Evolutionary conservation across 2,113 vertebrate genomes (phyloP).

Genomic region (Morone chrysops): DNA sequence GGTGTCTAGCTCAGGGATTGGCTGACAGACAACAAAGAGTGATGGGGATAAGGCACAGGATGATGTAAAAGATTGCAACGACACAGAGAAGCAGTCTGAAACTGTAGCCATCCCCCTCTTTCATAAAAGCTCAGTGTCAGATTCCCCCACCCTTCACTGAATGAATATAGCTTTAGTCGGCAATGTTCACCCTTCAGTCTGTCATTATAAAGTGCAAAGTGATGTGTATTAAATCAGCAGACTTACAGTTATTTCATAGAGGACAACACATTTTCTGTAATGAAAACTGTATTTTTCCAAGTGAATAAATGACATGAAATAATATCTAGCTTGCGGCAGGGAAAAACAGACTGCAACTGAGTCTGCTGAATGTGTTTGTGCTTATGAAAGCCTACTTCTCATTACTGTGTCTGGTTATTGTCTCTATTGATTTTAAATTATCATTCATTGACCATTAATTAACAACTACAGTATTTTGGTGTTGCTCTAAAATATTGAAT

Average conservation of each 20-base stretch:
- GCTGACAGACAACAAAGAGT: conserved; percentile 36
- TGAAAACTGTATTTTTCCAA: conserved; percentile 32
- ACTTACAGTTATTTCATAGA: conserved; percentile 32
- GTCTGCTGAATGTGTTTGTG: background rate
- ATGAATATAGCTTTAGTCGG: conserved; percentile 28
- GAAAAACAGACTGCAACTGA: conserved; percentile 10
- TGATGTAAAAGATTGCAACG: conserved; percentile 70
- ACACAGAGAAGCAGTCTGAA: conserved; percentile 10
- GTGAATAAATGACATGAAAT: conserved; percentile 39
- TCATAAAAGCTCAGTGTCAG: conserved; percentile 36
- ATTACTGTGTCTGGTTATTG: background rate
- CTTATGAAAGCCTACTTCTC: background rate
- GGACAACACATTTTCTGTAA: conserved; percentile 14
- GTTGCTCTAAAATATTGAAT: background rate
- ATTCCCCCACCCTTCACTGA: conserved; percentile 14
- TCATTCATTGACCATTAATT: background rate
- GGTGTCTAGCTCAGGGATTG: conserved; percentile 28
- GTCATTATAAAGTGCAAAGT: conserved; percentile 39
- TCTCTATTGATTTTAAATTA: background rate
- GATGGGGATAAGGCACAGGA: conserved; percentile 2
- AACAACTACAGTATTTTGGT: background rate
- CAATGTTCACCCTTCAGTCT: conserved; percentile 52
- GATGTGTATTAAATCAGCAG: conserved; percentile 30
- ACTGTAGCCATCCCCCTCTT: conserved; percentile 1
- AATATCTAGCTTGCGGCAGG: conserved; percentile 49